These are phyloP conservation scores for Ornithoptera priamus DNA, from an alignment of 2,888 invertebrate species.

Conservation along the genomic window DNA sequence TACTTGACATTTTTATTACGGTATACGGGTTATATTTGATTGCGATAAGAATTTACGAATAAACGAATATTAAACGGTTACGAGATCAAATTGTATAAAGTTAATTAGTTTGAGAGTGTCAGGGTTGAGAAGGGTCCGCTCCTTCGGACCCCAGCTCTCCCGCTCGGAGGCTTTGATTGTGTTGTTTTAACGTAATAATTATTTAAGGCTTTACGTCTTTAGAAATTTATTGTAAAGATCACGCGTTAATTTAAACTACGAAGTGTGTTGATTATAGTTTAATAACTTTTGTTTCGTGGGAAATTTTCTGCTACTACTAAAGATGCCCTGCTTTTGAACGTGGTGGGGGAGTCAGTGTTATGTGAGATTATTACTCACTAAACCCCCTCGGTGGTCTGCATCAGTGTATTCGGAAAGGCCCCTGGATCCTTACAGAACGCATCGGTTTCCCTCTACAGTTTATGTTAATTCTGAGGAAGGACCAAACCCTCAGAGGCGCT, in stretches of 20 bases:
- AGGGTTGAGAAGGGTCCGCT: slow-evolving; percentile 56
- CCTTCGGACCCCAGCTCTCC: slow-evolving; percentile 36
- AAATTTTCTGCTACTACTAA: too few species aligned
- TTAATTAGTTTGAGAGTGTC: slow-evolving; percentile 62
- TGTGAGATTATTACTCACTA: too few species aligned
- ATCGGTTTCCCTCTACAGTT: too few species aligned
- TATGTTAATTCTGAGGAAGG: too few species aligned
- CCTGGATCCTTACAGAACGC: too few species aligned
- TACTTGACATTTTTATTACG: slow-evolving; percentile 29
- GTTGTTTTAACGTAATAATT: slow-evolving; percentile 40
- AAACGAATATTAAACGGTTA: slow-evolving; percentile 59
- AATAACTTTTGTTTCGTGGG: too few species aligned
- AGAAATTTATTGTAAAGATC: not conserved
- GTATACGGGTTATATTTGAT: slow-evolving; percentile 23
- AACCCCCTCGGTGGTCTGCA: too few species aligned
- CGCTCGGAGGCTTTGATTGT: slow-evolving; percentile 39
- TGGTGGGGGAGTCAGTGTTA: too few species aligned
- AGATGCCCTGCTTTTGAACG: too few species aligned
- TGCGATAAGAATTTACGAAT: slow-evolving; percentile 32
- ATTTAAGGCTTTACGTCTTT: slow-evolving; percentile 42
- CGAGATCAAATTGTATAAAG: slow-evolving; percentile 66
- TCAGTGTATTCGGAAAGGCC: too few species aligned
- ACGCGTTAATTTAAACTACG: not conserved
- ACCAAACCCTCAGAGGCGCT: too few species aligned
- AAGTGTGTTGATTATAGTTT: not conserved